Conservation (phyloP, 2,888 invertebrate species). For the Polylopha cassiicola region DNA sequence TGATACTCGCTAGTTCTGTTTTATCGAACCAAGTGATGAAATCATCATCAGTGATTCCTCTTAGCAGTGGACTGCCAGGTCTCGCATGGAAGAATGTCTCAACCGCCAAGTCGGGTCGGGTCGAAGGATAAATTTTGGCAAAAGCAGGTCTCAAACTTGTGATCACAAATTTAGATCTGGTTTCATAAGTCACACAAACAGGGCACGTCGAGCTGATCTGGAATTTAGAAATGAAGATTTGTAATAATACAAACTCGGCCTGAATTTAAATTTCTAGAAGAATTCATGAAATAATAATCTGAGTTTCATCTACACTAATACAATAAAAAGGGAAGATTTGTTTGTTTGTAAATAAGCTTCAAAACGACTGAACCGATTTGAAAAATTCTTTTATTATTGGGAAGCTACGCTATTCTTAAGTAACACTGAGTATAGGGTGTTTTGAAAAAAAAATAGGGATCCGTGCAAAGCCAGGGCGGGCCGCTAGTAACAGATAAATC, state of each 20-base stretch:
- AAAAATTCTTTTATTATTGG: too few species aligned
- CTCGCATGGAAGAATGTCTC: slow-evolving; percentile 81
- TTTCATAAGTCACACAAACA: slow-evolving; percentile 79
- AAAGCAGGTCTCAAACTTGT: slow-evolving; percentile 80
- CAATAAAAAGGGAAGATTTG: too few species aligned
- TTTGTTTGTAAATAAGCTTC: too few species aligned
- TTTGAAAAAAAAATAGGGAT: too few species aligned
- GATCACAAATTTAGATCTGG: slow-evolving; percentile 77
- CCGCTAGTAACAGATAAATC: background rate
- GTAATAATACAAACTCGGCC: background rate
- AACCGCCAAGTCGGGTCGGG: slow-evolving; percentile 79
- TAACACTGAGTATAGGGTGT: too few species aligned
- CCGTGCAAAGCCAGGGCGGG: too few species aligned
- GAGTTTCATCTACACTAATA: too few species aligned
- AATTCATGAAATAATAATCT: too few species aligned
- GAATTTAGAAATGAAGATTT: slow-evolving; percentile 26
- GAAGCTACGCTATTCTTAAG: too few species aligned
- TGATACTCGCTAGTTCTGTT: slow-evolving; percentile 69
- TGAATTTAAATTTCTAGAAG: too few species aligned
- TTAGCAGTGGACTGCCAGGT: slow-evolving; percentile 76
- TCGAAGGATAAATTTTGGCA: slow-evolving; percentile 79
- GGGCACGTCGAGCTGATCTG: slow-evolving; percentile 79
- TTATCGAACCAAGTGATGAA: slow-evolving; percentile 82
- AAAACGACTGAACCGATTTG: too few species aligned
- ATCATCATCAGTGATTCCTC: slow-evolving; percentile 80